Evolutionary conservation across 2,888 invertebrate genomes (phyloP), one percentile per base, ranked within the genome.

Genomic region (Suillia variegata): DNA sequence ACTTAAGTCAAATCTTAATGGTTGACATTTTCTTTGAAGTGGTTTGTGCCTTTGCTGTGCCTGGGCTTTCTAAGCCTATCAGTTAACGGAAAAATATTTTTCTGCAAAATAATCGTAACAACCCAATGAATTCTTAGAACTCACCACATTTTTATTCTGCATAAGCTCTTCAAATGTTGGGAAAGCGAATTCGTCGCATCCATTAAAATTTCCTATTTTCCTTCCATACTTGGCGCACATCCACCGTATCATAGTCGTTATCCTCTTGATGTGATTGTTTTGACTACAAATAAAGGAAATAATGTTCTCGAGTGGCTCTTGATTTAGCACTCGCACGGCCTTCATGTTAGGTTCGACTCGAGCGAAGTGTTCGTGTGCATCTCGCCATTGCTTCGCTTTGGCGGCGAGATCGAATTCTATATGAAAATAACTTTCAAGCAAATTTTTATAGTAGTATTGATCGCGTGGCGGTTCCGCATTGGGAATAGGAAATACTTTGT

Each of bases 281-380:
- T 97, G 94, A 56, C 98, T 98, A 80, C 98, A 98, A 71, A 98
- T 96, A 79, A 98, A 98, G 10, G 95, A 91, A 78, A 99, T 92
- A 12, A 98, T 84, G 83, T 94, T 97, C 81, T 99, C 98, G 0
- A 93, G 86, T 0, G 95, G 90, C 70, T 97, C 93, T 79, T 98
- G 98, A 57, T 88, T 83, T 50, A 99, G 83, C 76, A 98, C 92
- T 71, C 98, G 86, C n/a, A 98, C 90, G 0, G 96, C 96, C 74
- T 87, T 86, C 71, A 91, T 92, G 60, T 88, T 85, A 62, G 86
- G 79, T 2, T 89, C 86, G 8, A 90, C 87, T 56, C 85, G 82
- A 65, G 85, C 83, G 82, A 97, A 97, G 69, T 93, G 84, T 22
- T 85, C 77, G 83, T 97, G 96, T 21, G 83, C 85, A 17, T 81